These are phyloP conservation scores for Catocala fraxini DNA, from an alignment of 2,888 invertebrate genomes.

Conservation along the genomic window DNA sequence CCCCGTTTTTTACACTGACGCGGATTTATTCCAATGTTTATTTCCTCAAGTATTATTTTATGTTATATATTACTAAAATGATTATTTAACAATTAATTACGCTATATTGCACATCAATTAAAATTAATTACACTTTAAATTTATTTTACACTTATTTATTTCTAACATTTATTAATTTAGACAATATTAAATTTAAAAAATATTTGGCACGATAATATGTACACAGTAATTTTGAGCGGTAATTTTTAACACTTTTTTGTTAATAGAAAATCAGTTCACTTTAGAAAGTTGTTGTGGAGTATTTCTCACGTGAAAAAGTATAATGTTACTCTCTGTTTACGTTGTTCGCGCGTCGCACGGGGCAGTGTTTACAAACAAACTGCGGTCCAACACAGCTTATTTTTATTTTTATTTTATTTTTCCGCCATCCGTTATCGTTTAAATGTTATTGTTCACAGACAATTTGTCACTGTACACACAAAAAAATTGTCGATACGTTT, in stretches of 20 bases:
- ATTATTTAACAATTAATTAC: conserved; percentile 10
- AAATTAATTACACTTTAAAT: conserved; percentile 25
- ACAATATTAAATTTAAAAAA: conserved; percentile 40
- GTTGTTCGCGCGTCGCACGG: conserved; percentile 70
- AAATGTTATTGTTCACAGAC: conserved; percentile 47
- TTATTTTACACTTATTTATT: conserved; percentile 29
- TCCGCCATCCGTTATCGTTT: conserved; percentile 39
- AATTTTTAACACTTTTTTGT: conserved; percentile 40
- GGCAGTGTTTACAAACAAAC: conserved; percentile 84
- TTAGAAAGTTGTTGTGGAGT: conserved; percentile 48
- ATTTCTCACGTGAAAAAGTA: conserved; percentile 55
- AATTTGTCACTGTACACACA: conserved; percentile 51
- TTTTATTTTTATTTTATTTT: conserved; percentile 56
- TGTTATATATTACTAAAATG: conserved; percentile 9
- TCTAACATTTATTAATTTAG: conserved; percentile 37
- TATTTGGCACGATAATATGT: conserved; percentile 61
- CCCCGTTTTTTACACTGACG: conserved; percentile 73
- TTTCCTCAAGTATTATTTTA: conserved; percentile 55
- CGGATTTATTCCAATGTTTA: conserved; percentile 68
- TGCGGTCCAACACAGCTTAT: conserved; percentile 59
- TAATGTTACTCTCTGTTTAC: conserved; percentile 65
- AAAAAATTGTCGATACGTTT: conserved; percentile 38
- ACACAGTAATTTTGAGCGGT: conserved; percentile 57
- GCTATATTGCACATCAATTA: conserved; percentile 35
- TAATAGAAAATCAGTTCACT: conserved; percentile 40